These are phyloP conservation scores for Lasioglossum villosulum DNA, from an alignment of 2,888 invertebrate species.

Conservation along the genomic window DNA sequence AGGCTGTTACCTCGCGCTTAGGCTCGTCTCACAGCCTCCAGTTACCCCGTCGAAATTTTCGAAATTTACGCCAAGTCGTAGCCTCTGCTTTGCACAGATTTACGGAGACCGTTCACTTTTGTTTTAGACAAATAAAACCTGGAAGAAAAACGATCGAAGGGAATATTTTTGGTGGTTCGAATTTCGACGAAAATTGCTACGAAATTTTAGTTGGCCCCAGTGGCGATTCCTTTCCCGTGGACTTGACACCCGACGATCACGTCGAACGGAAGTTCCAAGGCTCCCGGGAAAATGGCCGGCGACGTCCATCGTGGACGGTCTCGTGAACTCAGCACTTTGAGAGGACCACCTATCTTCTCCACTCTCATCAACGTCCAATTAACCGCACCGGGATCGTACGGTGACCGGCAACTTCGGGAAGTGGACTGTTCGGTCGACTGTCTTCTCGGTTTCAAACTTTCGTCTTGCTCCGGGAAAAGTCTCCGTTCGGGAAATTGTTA, in stretches of 20 bases:
- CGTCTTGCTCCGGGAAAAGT: not conserved
- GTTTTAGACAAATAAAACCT: not conserved
- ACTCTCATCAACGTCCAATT: conserved; percentile 66
- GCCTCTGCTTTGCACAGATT: not conserved
- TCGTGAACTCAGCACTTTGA: conserved; percentile 61
- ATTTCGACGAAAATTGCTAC: not conserved
- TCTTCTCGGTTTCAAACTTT: not conserved
- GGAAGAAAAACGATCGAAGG: too few relatives aligned
- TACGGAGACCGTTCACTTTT: not conserved
- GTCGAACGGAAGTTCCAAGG: conserved; percentile 24
- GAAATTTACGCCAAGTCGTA: not conserved
- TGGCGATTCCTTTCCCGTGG: not conserved
- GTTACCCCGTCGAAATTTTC: not conserved
- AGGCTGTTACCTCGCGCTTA: conserved; percentile 29
- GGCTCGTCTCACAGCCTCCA: not conserved
- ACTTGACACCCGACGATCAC: not conserved
- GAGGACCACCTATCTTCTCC: conserved; percentile 56
- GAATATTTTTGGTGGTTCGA: not conserved
- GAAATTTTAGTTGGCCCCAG: too few relatives aligned
- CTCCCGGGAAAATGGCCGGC: conserved; percentile 23
- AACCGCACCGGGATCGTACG: conserved; percentile 26
- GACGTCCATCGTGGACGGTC: conserved; percentile 21
- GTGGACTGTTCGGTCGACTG: not conserved
- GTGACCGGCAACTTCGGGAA: not conserved
- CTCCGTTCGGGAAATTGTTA: not conserved